Base-by-base conservation (phyloP, 1,140 invertebrate species). In the Schlechtendalia chinensis region DNA sequence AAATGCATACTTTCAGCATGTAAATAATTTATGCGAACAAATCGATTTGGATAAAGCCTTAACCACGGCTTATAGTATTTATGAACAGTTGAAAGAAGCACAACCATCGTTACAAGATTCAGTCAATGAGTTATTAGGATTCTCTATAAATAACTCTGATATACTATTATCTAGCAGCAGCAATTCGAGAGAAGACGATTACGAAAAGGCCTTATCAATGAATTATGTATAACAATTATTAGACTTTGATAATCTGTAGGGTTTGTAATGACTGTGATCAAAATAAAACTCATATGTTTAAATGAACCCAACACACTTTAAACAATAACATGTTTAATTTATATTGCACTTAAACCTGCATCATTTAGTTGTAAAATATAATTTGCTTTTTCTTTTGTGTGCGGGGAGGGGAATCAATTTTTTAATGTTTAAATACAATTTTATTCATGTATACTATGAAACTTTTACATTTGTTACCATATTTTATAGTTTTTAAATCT, bases 21-120 rank as follows among this genome's bases (percentile, higher is more conserved):
- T 98, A 79, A 98, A 98, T 86, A 96, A 97, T 85, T 87, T 98
- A 71, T 94, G 94, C 29, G 90, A 93, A 84, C 89, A 91, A 74
- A 91, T 98, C 65, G 91, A 97, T 83, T 87, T 98, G 19, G 90
- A 93, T 61, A 89, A 90, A 83, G 92, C 92, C 17, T 85, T 98
- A 19, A 91, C 91, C 81, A 91, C 91, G 83, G 96, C 96, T 0
- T 96, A 98, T 86, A 93, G 92, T 16, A 96, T 98, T 82, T 97
- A 92, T 85, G 86, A 91, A 83, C 95, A 97, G 85, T 88, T 97
- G 0, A 89, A 90, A 84, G 89, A 89, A 47, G 89, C 91, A 0
- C 89, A 89, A 11, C 65, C 83, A 19, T 88, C 91, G 82, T 84
- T 94, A 53, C 90, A 91, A 53, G 82, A 82, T 50, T 75, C 82